These are phyloP conservation scores for Pseudomyrmex cubaensis DNA, from an alignment of 1,140 invertebrate species.

Conservation along the genomic window DNA sequence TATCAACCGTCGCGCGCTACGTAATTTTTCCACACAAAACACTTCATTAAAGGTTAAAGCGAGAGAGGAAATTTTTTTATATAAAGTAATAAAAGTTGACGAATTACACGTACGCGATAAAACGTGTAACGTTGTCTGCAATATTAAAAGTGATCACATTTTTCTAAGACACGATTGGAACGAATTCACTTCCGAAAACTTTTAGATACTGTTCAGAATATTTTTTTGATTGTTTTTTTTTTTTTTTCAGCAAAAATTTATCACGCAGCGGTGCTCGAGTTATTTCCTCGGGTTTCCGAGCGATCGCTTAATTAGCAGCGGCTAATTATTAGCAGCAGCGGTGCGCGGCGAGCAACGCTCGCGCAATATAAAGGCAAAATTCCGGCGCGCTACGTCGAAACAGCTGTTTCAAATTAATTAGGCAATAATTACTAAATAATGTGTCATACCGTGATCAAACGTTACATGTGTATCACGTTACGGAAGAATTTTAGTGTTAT, in stretches of 20 bases:
- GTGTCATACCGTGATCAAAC: background rate
- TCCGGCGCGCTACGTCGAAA: conserved; percentile 14
- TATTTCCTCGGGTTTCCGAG: background rate
- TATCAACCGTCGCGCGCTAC: background rate
- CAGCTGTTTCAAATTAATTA: conserved; percentile 41
- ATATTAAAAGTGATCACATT: background rate
- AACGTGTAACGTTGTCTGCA: background rate
- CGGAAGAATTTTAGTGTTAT: conserved; percentile 10
- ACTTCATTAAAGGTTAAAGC: conserved; percentile 8
- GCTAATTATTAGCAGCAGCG: conserved; percentile 35
- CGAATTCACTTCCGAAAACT: too few species aligned
- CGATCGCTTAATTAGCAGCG: conserved; percentile 37
- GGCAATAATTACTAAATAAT: conserved; percentile 42
- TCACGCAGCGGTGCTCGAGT: too few species aligned
- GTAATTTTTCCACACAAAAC: background rate
- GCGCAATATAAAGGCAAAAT: conserved; percentile 28
- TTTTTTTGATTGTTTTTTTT: too few species aligned
- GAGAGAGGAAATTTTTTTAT: background rate
- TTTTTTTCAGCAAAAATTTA: too few species aligned
- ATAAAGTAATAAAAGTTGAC: background rate
- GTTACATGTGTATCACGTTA: background rate
- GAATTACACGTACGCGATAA: background rate
- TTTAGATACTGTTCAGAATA: too few species aligned
- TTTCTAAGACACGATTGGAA: too few species aligned
- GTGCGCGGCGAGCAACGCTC: background rate